Percentiles rank a stretch among this genome's conserved stretches.
Evolutionary conservation across 1,140 invertebrate species (phyloP).

Genomic region (Cotesia typhae): DNA sequence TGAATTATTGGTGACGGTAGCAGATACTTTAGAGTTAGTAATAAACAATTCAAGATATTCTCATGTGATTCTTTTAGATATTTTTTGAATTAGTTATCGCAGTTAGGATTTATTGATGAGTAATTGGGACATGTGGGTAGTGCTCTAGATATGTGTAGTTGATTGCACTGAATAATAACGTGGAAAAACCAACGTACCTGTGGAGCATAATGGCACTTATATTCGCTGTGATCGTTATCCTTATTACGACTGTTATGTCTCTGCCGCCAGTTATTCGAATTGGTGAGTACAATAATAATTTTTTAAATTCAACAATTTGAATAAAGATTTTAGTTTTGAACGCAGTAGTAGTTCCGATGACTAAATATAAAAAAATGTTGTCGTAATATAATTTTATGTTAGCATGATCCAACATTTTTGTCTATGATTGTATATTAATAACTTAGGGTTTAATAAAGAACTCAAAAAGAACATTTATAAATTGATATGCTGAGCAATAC

Average conservation of each 20-base stretch:
- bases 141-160: constrained; percentile 56
- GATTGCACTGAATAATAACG: constrained; percentile 36
- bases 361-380: not conserved
- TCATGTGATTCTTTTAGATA: no score
- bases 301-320: not conserved
- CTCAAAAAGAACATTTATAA: no score
- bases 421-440: not conserved
- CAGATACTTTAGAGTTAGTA: no score
- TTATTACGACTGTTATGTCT: constrained; percentile 64
- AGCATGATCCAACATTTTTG: no score
- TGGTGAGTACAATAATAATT: constrained; percentile 63
- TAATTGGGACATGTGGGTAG: constrained; percentile 49
- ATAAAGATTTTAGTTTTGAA: not conserved
- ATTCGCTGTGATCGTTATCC: constrained; percentile 62
- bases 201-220: constrained; percentile 61
- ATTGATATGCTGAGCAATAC: no score
- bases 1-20: no score
- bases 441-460: not conserved
- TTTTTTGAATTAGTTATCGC: no score
- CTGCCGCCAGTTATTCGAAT: constrained; percentile 75
- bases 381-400: not conserved
- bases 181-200: constrained; percentile 35
- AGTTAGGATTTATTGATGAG: not conserved
- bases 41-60: no score
- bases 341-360: no score